Base-by-base conservation (phyloP, 1,140 invertebrate genomes). In the Dinoponera quadriceps region DNA sequence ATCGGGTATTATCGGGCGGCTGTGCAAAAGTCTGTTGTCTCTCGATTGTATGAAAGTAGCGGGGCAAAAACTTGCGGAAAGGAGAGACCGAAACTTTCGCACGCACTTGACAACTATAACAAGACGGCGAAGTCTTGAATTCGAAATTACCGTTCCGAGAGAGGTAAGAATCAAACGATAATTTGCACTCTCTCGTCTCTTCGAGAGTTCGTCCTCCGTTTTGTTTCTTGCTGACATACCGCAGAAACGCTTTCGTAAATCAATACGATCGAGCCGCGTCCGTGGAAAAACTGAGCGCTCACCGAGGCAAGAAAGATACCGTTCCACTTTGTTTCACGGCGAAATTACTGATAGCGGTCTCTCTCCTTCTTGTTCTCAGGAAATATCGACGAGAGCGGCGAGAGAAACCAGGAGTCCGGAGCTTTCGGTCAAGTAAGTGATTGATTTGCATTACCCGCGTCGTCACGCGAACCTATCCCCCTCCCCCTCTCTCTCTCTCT, bases 341-440 rank as follows among this genome's bases (percentile, higher is more conserved):
- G 27, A 71, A 59, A 77, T 77, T 68, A 14, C 18, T 83, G 20
- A 83, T 51, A 49, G 49, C 16, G 27, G 49, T 60, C 3, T 25
- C 27, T 60, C 3, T 33, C 25, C 7, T 85, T 57, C 71, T 86
- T 87, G 48, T 86, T 85, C 74, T 5, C 83, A 92, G 88, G 84
- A 57, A 38, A 84, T 69, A 38, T 65, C 82, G 69, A 83, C 90
- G 25, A 91, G 89, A 62, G 55, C 90, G 51, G 44, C 90, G 22
- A 91, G 90, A 71, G 88, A 84, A 72, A 88, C 82, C 60, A 90
- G 91, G 68, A 93, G 88, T 87, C 92, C 92, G 48, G 82, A 88
- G 77, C 83, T 92, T 49, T 82, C 90, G 22, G 88, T 90, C 65
- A 91, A 92, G 93, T 94, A 82, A 93, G 93, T 94, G 85, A 69